phyloP scores from a whole-genome alignment of 2,888 invertebrate genomes.

The Andrena minutula region DNA sequence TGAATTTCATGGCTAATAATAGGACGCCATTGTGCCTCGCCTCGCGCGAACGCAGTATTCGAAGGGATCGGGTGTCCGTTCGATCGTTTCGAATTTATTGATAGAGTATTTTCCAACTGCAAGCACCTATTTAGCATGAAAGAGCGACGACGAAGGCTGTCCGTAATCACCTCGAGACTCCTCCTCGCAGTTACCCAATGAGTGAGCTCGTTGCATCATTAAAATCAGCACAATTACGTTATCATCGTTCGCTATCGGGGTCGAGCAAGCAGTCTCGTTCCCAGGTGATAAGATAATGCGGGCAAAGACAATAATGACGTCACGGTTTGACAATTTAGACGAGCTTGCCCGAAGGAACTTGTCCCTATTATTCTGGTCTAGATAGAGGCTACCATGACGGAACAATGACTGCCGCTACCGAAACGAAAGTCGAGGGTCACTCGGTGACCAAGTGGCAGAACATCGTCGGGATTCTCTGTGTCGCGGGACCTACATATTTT shows the following conservation, averaged over 20 bases:
- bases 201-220: neutral
- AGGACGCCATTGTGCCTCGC: neutral
- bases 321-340: slow-evolving; percentile 30
- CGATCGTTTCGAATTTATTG: no score
- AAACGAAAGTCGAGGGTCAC: slow-evolving; percentile 49
- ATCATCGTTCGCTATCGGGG: slow-evolving; percentile 48
- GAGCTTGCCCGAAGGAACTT: slow-evolving; percentile 43
- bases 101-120: no score
- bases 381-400: slow-evolving; percentile 60
- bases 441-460: slow-evolving; percentile 38
- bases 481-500: neutral
- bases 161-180: neutral
- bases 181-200: neutral
- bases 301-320: slow-evolving; percentile 54
- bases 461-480: slow-evolving; percentile 28
- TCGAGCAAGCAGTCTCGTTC: slow-evolving; percentile 46
- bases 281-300: slow-evolving; percentile 63
- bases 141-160: no score
- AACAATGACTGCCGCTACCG: slow-evolving; percentile 58
- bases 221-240: slow-evolving; percentile 1
- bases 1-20: slow-evolving; percentile 1
- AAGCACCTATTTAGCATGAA: neutral
- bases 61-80: neutral
- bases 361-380: slow-evolving; percentile 64
- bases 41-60: neutral